Conservation (phyloP, 1,140 invertebrate species). For the Mycetomoellerius zeteki region DNA sequence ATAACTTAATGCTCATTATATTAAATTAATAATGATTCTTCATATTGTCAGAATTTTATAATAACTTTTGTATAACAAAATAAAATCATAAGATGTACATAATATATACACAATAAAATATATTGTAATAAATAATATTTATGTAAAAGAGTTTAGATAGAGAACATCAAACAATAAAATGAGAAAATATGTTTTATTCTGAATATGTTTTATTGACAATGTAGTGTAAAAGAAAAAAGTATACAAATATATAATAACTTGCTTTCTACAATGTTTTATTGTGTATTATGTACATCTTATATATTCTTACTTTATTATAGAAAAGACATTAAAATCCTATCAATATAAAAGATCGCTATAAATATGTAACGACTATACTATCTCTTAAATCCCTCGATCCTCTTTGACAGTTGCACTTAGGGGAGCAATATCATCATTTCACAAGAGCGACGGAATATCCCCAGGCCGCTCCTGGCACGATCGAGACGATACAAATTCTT, state of each 20-base stretch:
- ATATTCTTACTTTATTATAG: background rate
- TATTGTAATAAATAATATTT: no score
- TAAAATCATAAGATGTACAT: no score
- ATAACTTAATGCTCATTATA: background rate
- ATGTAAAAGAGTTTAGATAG: background rate
- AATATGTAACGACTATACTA: conserved; percentile 12
- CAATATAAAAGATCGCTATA: conserved; percentile 3
- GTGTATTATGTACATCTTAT: background rate
- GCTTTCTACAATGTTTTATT: background rate
- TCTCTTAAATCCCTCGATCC: conserved; percentile 28
- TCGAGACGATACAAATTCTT: conserved; percentile 37
- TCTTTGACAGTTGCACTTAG: conserved; percentile 23
- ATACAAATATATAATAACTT: no score
- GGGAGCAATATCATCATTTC: conserved; percentile 43
- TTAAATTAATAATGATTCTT: no score
- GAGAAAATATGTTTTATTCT: background rate
- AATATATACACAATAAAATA: no score
- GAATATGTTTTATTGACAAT: background rate
- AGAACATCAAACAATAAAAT: background rate
- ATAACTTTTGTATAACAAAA: no score
- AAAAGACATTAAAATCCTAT: conserved; percentile 10
- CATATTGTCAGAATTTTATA: no score
- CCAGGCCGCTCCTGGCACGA: background rate
- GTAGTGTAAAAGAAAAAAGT: no score
- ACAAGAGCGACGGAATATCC: background rate